Conservation (phyloP, 1,140 invertebrate genomes). For the Caenorhabditis brenneri region DNA sequence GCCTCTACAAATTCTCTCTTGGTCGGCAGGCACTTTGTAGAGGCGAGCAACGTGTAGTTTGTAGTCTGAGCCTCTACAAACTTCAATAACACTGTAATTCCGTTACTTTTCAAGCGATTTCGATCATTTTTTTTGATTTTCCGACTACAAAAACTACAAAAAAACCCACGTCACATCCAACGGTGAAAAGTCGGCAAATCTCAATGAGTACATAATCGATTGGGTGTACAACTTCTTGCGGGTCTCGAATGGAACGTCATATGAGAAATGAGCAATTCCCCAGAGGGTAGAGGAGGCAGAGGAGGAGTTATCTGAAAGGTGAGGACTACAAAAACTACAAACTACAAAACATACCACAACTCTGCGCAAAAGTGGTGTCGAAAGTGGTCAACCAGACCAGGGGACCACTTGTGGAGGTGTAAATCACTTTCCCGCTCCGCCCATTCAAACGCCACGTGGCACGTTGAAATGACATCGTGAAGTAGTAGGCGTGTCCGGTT, state of each 20-base stretch:
- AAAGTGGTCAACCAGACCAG: constrained; percentile 52
- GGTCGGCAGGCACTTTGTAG: too few species aligned
- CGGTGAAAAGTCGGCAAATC: constrained; percentile 28
- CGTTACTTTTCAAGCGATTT: too few species aligned
- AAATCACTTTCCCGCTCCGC: constrained; percentile 48
- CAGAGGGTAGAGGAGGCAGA: constrained; percentile 2
- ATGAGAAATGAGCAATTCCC: constrained; percentile 51
- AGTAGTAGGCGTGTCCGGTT: constrained; percentile 53
- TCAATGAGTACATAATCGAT: not conserved
- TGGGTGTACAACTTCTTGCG: not conserved
- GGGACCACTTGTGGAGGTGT: constrained; percentile 36
- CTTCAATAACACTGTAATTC: too few species aligned
- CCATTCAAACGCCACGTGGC: constrained; percentile 43
- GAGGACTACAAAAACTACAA: not conserved
- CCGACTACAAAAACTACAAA: not conserved
- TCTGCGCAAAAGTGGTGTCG: constrained; percentile 40
- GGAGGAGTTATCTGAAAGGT: constrained; percentile 1
- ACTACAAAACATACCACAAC: not conserved
- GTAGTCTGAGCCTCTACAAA: too few species aligned
- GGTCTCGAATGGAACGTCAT: constrained; percentile 26
- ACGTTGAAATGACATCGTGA: constrained; percentile 47
- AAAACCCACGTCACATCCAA: constrained; percentile 15
- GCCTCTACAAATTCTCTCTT: too few species aligned
- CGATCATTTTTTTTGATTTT: too few species aligned
- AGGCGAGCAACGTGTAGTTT: too few species aligned